These are phyloP conservation scores for Aleiodes alternator DNA, from an alignment of 2,888 invertebrate genomes.

Conservation along the genomic window DNA sequence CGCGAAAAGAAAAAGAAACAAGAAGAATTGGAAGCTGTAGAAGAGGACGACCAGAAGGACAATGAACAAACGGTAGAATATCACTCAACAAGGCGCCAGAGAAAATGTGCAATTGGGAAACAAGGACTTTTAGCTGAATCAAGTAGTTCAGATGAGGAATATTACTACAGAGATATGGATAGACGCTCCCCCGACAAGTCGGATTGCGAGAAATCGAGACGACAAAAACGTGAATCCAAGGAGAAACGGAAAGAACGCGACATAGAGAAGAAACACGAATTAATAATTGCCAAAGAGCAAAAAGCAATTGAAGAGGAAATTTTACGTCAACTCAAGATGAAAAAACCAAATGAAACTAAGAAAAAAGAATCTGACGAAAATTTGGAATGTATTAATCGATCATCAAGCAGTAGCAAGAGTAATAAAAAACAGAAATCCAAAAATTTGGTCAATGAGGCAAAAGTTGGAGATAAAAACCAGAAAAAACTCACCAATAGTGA, in stretches of 20 bases:
- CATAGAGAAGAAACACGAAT: constrained; percentile 72
- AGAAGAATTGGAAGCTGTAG: constrained; percentile 61
- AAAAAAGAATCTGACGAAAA: constrained; percentile 43
- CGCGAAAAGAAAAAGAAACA: constrained; percentile 66
- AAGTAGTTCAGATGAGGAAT: constrained; percentile 72
- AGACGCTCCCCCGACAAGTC: constrained; percentile 54
- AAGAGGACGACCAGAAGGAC: constrained; percentile 60
- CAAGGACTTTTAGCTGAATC: constrained; percentile 87
- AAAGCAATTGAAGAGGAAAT: constrained; percentile 73
- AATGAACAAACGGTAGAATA: constrained; percentile 64
- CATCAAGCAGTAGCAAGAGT: constrained; percentile 17
- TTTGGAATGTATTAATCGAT: constrained; percentile 5
- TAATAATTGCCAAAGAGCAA: constrained; percentile 73
- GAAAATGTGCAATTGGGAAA: constrained; percentile 88
- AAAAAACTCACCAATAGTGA: constrained; percentile 51
- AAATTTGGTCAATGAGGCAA: constrained; percentile 44
- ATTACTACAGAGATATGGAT: constrained; percentile 56
- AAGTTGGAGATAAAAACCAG: constrained; percentile 53
- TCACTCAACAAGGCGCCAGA: constrained; percentile 76
- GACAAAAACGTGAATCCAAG: constrained; percentile 69
- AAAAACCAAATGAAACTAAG: constrained; percentile 58
- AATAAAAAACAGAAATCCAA: constrained; percentile 51
- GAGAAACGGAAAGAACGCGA: constrained; percentile 72
- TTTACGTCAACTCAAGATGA: constrained; percentile 69
- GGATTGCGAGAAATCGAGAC: constrained; percentile 63